Percentiles rank a stretch among this genome's conserved stretches.
phyloP scores from a whole-genome alignment of 1,140 invertebrate genomes.

The Cecropterus lyciades region DNA sequence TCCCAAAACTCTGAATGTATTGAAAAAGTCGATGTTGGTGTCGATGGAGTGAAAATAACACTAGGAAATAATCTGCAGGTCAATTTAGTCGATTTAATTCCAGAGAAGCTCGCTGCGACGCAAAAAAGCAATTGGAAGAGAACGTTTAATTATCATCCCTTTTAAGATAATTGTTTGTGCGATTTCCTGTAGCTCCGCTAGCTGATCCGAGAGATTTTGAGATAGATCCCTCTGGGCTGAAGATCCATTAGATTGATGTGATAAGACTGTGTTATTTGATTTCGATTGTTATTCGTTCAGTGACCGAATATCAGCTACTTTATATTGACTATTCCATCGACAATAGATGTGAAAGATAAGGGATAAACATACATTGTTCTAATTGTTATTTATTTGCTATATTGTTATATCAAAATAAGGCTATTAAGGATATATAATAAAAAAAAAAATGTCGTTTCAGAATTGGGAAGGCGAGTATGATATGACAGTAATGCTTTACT shows the following conservation, averaged over 20 bases:
- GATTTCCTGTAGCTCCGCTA: no score
- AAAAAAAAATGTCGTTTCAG: no score
- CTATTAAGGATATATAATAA: no score
- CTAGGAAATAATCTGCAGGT: neutral
- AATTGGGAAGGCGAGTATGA: no score
- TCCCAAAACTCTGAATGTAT: constrained; percentile 17
- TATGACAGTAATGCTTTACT: no score
- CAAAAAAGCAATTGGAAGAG: constrained; percentile 31
- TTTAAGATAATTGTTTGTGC: constrained; percentile 56
- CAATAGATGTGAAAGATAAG: neutral
- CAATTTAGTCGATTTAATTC: constrained; percentile 13
- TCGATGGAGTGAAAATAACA: constrained; percentile 13
- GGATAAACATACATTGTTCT: no score
- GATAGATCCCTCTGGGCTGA: constrained; percentile 35
- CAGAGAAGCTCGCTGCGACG: constrained; percentile 2
- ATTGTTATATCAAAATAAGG: no score
- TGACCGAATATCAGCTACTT: no score
- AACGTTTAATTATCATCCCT: constrained; percentile 43
- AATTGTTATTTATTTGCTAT: no score
- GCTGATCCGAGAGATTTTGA: constrained; percentile 28
- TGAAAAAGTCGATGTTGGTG: constrained; percentile 19
- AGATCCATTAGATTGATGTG: constrained; percentile 29
- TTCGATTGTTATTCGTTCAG: constrained; percentile 26
- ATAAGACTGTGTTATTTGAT: constrained; percentile 20
- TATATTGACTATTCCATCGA: no score